A percentile compares a stretch with the other conserved stretches of the same genome.
Conservation (phyloP, 2,113 vertebrate species). For the Pavo muticus region DNA sequence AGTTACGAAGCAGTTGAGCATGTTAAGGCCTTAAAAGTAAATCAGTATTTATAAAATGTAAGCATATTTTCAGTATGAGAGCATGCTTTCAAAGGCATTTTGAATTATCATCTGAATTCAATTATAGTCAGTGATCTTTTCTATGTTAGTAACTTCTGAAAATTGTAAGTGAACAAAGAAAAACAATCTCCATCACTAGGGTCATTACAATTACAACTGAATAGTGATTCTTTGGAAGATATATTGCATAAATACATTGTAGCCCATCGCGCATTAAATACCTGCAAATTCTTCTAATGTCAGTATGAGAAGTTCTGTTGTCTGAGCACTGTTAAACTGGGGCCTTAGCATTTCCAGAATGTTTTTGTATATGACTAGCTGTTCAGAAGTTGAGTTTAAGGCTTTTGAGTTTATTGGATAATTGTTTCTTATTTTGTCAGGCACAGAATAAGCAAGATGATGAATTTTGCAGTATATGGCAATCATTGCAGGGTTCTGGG, state of each 20-base stretch:
- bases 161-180: background rate
- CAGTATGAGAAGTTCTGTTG: background rate
- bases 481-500: slow-evolving; percentile 86
- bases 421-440: slow-evolving; percentile 48
- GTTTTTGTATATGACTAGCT: background rate
- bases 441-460: slow-evolving; percentile 81
- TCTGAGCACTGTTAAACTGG: background rate
- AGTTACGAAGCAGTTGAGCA: background rate
- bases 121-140: background rate
- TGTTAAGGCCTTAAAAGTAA: background rate
- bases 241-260: background rate
- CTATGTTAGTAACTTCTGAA: background rate
- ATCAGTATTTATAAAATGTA: background rate
- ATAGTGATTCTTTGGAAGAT: background rate
- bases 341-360: background rate
- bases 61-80: background rate
- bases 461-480: slow-evolving; percentile 93
- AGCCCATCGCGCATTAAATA: background rate
- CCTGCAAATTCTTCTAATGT: background rate
- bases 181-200: background rate
- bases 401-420: background rate
- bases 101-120: background rate
- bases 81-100: background rate
- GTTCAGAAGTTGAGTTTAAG: background rate
- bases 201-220: background rate